Percentiles rank a stretch among this genome's conserved stretches.
These are phyloP conservation scores for Poeciliopsis presidionis DNA, from an alignment of 2,797 vertebrate species.

Conservation along the genomic window DNA sequence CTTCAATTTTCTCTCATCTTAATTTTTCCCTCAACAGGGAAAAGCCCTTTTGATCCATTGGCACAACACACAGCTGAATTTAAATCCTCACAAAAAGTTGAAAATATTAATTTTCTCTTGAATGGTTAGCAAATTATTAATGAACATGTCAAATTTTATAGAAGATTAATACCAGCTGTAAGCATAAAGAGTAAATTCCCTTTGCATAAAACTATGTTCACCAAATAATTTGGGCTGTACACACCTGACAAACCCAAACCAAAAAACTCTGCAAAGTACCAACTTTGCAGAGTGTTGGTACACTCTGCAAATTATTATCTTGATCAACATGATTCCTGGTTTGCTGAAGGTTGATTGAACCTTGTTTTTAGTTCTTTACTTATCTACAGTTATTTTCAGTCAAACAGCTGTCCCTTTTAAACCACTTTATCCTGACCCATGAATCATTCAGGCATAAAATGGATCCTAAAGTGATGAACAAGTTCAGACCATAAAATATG, in stretches of 20 bases:
- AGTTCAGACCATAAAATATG: not conserved
- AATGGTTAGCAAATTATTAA: slow-evolving; percentile 24
- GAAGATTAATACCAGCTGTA: not conserved
- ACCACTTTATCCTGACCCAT: not conserved
- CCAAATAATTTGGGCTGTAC: not conserved
- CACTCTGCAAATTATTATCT: not conserved
- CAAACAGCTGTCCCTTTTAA: not conserved
- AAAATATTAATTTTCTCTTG: slow-evolving; percentile 20
- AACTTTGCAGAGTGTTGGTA: not conserved
- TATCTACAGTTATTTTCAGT: not conserved
- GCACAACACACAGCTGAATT: slow-evolving; percentile 41
- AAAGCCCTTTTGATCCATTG: slow-evolving; percentile 44
- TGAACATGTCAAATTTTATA: not conserved
- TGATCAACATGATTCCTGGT: not conserved
- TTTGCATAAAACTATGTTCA: not conserved
- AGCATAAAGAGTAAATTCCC: not conserved
- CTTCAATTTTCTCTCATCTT: slow-evolving; percentile 68
- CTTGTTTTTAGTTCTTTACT: not conserved
- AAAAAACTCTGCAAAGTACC: not conserved
- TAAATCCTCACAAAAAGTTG: slow-evolving; percentile 61
- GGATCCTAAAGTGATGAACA: not conserved
- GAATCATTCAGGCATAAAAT: not conserved
- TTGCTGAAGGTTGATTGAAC: not conserved
- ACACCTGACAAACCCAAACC: slow-evolving; percentile 2
- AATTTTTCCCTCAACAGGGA: slow-evolving; percentile 54